A percentile compares a stretch with the other conserved stretches of the same genome.
Evolutionary conservation across 2,797 vertebrate genomes (phyloP).

Genomic region (Echiichthys vipera): DNA sequence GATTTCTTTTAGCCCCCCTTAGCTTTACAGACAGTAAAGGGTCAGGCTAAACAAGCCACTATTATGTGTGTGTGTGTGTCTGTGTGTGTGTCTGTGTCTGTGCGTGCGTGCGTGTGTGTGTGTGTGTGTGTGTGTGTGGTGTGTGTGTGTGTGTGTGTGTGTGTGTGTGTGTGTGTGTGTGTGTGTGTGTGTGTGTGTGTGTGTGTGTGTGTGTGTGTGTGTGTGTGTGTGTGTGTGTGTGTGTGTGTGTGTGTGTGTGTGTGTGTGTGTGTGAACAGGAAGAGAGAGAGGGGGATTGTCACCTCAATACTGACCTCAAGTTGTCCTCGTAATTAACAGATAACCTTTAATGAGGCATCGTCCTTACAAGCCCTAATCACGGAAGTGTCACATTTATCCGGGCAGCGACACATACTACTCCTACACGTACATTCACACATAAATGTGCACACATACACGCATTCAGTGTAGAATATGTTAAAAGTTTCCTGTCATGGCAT

Average conservation of each 20-base stretch:
- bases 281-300: slow-evolving; percentile 46
- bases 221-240: slow-evolving; percentile 31
- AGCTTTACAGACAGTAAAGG: slow-evolving; percentile 14
- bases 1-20: slow-evolving; percentile 9
- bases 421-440: slow-evolving; percentile 12
- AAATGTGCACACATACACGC: not conserved
- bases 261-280: slow-evolving; percentile 28
- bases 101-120: slow-evolving; percentile 32
- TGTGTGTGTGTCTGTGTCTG: too few relatives aligned
- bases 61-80: not conserved
- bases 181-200: slow-evolving; percentile 31
- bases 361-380: slow-evolving; percentile 68
- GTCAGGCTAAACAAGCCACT: not conserved
- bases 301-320: slow-evolving; percentile 61
- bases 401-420: slow-evolving; percentile 51
- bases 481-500: slow-evolving; percentile 68
- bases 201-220: slow-evolving; percentile 26
- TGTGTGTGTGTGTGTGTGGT: slow-evolving; percentile 26
- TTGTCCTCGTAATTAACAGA: slow-evolving; percentile 85
- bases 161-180: slow-evolving; percentile 25
- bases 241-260: slow-evolving; percentile 34
- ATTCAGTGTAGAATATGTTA: slow-evolving; percentile 58
- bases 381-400: slow-evolving; percentile 80
- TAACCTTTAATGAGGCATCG: slow-evolving; percentile 86
- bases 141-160: slow-evolving; percentile 34